Percentiles rank a stretch among this genome's conserved stretches.
These are phyloP conservation scores for Agapornis canus DNA, from an alignment of 2,797 vertebrate genomes.

Conservation along the genomic window DNA sequence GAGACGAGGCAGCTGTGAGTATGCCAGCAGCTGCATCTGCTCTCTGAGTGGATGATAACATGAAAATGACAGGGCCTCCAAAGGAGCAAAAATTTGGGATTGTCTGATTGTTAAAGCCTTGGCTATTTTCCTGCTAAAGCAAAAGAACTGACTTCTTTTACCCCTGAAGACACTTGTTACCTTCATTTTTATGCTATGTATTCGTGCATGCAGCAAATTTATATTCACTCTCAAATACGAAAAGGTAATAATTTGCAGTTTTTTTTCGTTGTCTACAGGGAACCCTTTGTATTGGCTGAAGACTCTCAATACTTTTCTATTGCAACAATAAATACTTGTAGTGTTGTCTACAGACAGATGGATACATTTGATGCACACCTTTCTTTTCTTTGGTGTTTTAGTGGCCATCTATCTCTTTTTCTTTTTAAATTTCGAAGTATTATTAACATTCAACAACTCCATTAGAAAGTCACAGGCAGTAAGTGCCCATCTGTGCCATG, in stretches of 20 bases:
- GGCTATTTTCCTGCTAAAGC: not conserved
- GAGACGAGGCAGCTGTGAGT: not conserved
- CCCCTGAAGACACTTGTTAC: not conserved
- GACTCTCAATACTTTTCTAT: not conserved
- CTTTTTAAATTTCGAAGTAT: slow-evolving; percentile 58
- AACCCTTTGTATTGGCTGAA: not conserved
- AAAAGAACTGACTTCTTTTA: not conserved
- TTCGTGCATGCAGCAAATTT: not conserved
- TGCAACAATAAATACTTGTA: not conserved
- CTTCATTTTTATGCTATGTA: not conserved
- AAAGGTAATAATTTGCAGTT: not conserved
- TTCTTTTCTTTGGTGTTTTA: slow-evolving; percentile 36
- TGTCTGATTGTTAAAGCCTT: not conserved
- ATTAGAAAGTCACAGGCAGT: slow-evolving; percentile 73
- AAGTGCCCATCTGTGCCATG: slow-evolving; percentile 76
- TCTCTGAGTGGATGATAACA: slow-evolving; percentile 6
- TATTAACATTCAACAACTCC: slow-evolving; percentile 66
- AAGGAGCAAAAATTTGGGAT: not conserved
- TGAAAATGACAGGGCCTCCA: slow-evolving; percentile 17
- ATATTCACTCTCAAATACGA: not conserved
- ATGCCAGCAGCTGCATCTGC: slow-evolving; percentile 35
- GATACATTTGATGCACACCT: not conserved
- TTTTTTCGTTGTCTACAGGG: not conserved
- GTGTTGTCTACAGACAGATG: not conserved
- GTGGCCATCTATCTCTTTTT: not conserved